Percentiles rank a stretch among this genome's conserved stretches.
Evolutionary conservation across 2,113 vertebrate species (phyloP).

Genomic region (Eira barbara): DNA sequence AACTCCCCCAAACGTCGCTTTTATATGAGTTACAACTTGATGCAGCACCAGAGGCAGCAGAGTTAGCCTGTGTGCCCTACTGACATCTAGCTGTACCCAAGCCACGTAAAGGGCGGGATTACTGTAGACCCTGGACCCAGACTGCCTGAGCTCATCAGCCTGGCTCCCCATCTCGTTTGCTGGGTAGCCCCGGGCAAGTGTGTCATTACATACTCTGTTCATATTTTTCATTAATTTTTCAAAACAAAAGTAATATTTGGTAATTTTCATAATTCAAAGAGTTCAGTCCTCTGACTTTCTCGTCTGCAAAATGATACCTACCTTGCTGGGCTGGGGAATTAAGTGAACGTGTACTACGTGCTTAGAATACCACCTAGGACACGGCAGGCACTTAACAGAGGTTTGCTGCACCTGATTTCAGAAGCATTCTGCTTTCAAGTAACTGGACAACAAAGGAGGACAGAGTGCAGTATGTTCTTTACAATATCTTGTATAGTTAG

Average conservation of each 20-base stretch:
- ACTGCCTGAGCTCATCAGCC: not conserved
- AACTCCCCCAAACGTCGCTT: slow-evolving; percentile 8
- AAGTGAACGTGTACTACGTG: not conserved
- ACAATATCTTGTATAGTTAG: too few species aligned
- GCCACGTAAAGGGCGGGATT: not conserved
- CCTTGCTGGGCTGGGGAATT: not conserved
- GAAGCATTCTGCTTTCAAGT: not conserved
- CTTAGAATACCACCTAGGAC: not conserved
- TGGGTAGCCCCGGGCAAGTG: not conserved
- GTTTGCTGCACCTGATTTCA: not conserved
- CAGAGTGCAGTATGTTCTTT: not conserved
- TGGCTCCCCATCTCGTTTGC: not conserved
- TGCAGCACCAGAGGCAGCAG: not conserved
- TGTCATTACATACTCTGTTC: too few species aligned
- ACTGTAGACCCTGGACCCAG: not conserved
- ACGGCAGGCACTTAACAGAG: not conserved
- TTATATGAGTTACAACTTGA: slow-evolving; percentile 19
- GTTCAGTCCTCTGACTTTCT: not conserved
- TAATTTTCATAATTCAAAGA: too few species aligned
- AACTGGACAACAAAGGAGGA: not conserved
- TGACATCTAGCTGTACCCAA: not conserved
- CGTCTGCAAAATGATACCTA: not conserved
- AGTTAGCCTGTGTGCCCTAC: not conserved
- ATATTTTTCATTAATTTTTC: too few species aligned
- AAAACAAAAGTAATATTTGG: too few species aligned